Conservation (phyloP, 2,113 vertebrate species). For the Zosterops pallidus region DNA sequence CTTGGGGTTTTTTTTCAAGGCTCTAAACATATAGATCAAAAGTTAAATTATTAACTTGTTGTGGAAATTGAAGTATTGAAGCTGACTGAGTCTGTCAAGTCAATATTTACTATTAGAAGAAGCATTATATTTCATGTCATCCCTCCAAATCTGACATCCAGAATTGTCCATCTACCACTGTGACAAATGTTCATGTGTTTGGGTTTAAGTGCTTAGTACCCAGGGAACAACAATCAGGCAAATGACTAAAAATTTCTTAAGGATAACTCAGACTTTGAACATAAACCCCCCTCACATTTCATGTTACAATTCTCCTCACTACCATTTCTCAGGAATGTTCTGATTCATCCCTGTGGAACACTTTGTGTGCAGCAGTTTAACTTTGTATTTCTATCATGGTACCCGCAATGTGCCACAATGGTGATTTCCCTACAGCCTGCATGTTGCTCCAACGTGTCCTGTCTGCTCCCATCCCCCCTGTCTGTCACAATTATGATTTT, state of each 20-base stretch:
- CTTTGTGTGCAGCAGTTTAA: not conserved
- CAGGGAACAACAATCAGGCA: not conserved
- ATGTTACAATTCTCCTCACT: not conserved
- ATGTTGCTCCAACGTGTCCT: not conserved
- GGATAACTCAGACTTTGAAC: not conserved
- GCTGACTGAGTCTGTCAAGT: not conserved
- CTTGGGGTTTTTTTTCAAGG: not conserved
- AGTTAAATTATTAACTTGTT: not conserved
- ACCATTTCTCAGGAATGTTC: not conserved
- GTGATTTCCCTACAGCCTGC: accelerated
- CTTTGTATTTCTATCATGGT: not conserved
- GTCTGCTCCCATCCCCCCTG: not conserved
- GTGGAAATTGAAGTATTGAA: not conserved
- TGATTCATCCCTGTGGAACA: not conserved
- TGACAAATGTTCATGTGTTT: not conserved
- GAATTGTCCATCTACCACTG: not conserved
- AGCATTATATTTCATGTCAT: not conserved
- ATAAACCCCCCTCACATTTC: not conserved
- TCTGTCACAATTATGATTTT: slow-evolving; percentile 11
- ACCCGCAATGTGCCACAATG: not conserved
- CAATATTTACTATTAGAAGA: not conserved
- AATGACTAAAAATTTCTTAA: not conserved
- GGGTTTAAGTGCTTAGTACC: not conserved
- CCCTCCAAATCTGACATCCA: not conserved
- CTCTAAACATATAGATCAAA: not conserved